Evolutionary conservation across 2,113 vertebrate species (phyloP).

Genomic region (Toxostoma redivivum): DNA sequence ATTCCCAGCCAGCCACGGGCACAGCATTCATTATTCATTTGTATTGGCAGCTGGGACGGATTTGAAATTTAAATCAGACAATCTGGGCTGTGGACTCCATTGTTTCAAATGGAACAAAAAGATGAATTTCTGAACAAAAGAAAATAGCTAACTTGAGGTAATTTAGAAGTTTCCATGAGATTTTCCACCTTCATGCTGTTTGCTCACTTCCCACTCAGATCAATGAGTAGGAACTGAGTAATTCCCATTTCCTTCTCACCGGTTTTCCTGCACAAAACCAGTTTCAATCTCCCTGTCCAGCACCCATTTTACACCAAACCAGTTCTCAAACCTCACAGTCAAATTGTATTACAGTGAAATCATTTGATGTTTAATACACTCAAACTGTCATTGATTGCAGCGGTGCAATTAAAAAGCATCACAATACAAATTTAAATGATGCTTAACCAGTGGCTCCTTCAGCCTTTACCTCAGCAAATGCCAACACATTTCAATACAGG

Average conservation of each 20-base stretch:
- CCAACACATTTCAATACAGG: not conserved
- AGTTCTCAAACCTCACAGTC: not conserved
- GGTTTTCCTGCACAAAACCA: not conserved
- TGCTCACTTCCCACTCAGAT: not conserved
- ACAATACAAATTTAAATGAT: not conserved
- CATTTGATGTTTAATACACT: not conserved
- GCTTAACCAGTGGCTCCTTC: not conserved
- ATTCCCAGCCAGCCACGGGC: not conserved
- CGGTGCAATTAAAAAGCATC: not conserved
- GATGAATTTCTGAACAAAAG: not conserved
- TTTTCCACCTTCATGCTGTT: not conserved
- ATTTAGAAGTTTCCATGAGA: not conserved
- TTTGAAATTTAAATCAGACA: constrained; percentile 37
- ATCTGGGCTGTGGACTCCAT: not conserved
- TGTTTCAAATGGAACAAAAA: not conserved
- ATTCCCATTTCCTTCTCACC: not conserved
- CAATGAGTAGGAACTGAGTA: not conserved
- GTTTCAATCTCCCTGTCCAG: not conserved
- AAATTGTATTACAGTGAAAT: not conserved
- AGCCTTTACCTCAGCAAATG: not conserved
- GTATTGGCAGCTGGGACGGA: not conserved
- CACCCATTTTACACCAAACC: not conserved
- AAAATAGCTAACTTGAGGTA: not conserved
- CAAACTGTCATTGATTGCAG: rapidly evolving
- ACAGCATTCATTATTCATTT: not conserved